Base-by-base conservation (phyloP, 1,140 invertebrate genomes). In the Popillia japonica region DNA sequence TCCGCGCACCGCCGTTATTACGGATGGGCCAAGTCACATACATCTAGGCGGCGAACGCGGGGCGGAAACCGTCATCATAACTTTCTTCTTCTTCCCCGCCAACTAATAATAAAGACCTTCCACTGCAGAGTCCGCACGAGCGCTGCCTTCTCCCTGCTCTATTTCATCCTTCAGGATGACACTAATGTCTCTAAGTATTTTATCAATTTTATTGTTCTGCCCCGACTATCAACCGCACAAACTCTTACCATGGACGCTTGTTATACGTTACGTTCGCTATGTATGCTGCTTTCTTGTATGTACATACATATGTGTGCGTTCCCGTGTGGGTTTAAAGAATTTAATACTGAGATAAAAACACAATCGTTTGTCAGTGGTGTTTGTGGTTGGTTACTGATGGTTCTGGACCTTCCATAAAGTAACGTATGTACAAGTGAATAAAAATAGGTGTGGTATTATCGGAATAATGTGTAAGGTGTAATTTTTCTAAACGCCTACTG, bases 131-230 rank as follows among this genome's bases (percentile, higher is more conserved):
- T 73, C 77, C 81, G 78, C 79, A 80, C 76, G 75, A 72, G 61
- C 61, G 61, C 61, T 64, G 61, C 61, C 61, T 64, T 27, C 61
- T 64, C 34, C 40, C 72, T 41, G 78, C 81, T 73, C 78, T 80
- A 82, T 84, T 85, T 84, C 83, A 84, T 83, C 75, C 83, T 78
- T 75, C 78, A 79, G 80, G 78, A 80, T 83, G 83, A 84, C 84
- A 82, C 83, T 85, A 85, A 85, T 85, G 84, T 83, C 76, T 78
- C 80, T 77, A 83, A 85, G 83, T 85, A 85, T 85, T 85, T 85
- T 84, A 85, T 85, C 83, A 85, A 81, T 85, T 84, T 85, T 85
- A 85, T 85, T 85, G 83, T 82, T 82, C 61, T 64, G 61, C 61
- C 80, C 78, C 73, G 77, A 83, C 80, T 81, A 83, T 83, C 83